Percentiles rank a stretch among this genome's conserved stretches.
Evolutionary conservation across 1,140 invertebrate genomes (phyloP).

Genomic region (Parasteatoda tepidariorum): DNA sequence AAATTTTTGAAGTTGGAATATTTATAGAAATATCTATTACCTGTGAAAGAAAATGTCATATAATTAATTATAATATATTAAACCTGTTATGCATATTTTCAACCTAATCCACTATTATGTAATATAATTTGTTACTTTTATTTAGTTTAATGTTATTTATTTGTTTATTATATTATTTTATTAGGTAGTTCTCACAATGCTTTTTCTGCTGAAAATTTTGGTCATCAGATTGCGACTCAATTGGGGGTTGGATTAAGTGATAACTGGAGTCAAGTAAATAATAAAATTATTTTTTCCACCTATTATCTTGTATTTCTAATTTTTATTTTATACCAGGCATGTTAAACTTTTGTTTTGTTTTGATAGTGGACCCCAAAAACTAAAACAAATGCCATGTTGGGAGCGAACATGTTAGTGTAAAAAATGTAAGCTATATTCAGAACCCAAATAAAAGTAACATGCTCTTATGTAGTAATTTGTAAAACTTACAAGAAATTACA

Average conservation of each 20-base stretch:
- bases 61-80: too few species aligned
- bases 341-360: not conserved
- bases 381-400: too few species aligned
- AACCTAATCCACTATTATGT: not conserved
- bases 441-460: too few species aligned
- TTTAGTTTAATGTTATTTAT: not conserved
- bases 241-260: slow-evolving; percentile 96
- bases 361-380: not conserved
- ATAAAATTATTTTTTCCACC: not conserved
- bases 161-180: slow-evolving; percentile 3
- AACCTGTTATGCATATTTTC: too few species aligned
- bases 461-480: too few species aligned
- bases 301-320: not conserved
- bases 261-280: slow-evolving; percentile 76
- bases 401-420: too few species aligned
- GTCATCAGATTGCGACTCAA: slow-evolving; percentile 70
- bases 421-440: too few species aligned
- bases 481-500: too few species aligned
- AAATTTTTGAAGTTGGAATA: too few species aligned
- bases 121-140: not conserved
- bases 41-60: too few species aligned
- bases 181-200: slow-evolving; percentile 66
- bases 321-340: not conserved
- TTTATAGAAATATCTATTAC: too few species aligned
- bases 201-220: slow-evolving; percentile 68